Evolutionary conservation across 2,113 vertebrate genomes (phyloP).

Genomic region (Lonchura striata): DNA sequence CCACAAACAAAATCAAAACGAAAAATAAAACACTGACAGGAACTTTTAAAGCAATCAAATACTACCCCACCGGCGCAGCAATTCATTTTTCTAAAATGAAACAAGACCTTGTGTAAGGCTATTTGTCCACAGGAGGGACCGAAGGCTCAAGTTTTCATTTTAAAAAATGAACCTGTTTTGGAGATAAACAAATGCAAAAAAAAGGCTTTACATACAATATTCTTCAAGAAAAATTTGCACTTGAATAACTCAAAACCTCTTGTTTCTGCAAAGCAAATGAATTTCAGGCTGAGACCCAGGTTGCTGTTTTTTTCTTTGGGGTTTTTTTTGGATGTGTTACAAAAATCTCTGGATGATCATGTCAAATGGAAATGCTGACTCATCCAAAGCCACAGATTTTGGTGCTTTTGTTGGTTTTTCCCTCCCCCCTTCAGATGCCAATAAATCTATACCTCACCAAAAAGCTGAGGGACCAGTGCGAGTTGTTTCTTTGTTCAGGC

Average conservation of each 20-base stretch:
- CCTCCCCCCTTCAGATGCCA: neutral
- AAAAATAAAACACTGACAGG: conserved; percentile 80
- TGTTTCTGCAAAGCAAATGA: conserved; percentile 50
- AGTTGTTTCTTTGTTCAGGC: conserved; percentile 13
- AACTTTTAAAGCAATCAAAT: conserved; percentile 76
- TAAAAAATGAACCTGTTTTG: conserved; percentile 71
- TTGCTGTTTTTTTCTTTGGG: neutral
- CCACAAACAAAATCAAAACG: conserved; percentile 68
- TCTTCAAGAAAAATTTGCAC: conserved; percentile 71
- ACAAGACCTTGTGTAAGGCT: conserved; percentile 61
- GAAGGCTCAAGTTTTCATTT: conserved; percentile 55
- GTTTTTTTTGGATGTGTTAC: conserved; percentile 28
- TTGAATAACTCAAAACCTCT: conserved; percentile 68
- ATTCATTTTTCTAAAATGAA: conserved; percentile 75
- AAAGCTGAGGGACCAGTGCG: conserved; percentile 36
- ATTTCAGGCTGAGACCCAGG: conserved; percentile 46
- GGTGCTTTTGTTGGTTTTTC: neutral
- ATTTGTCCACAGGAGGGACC: conserved; percentile 49
- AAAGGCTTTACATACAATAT: conserved; percentile 57
- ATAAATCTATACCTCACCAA: conserved; percentile 22
- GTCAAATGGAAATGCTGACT: conserved; percentile 47
- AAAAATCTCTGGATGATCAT: conserved; percentile 23
- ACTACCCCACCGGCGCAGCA: conserved; percentile 76
- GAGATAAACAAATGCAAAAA: conserved; percentile 73
- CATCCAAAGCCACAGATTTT: conserved; percentile 39